Conservation (phyloP, 2,113 vertebrate species). For the Actenoides lindsayi region DNA sequence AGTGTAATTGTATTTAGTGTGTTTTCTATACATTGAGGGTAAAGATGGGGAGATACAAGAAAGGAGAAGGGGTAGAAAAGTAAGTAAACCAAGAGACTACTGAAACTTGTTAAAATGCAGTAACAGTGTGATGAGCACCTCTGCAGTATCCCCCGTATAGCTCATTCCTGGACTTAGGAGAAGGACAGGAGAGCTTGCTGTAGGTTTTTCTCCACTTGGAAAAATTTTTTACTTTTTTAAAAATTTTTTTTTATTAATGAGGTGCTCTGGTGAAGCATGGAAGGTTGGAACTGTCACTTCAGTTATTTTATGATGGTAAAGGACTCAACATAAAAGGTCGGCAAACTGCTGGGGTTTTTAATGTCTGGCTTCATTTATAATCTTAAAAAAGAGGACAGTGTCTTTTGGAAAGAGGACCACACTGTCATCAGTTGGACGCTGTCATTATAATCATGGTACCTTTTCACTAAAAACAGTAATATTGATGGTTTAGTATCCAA, state of each 20-base stretch:
- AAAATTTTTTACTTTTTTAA: not conserved
- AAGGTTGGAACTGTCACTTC: not conserved
- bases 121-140: not conserved
- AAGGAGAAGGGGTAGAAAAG: not conserved
- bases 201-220: not conserved
- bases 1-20: not conserved
- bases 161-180: not conserved
- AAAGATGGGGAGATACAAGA: not conserved
- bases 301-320: not conserved
- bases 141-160: not conserved
- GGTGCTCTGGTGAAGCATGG: not conserved
- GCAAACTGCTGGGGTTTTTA: not conserved
- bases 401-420: not conserved
- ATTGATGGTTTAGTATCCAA: not conserved
- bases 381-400: not conserved
- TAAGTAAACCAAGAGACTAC: not conserved
- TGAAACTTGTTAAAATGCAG: not conserved
- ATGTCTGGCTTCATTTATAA: not conserved
- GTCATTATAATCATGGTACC: not conserved
- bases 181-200: not conserved
- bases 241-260: not conserved
- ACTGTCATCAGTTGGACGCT: not conserved
- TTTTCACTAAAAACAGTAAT: not conserved
- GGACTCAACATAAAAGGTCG: not conserved
- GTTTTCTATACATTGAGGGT: not conserved